Evolutionary conservation across 2,888 invertebrate species (phyloP).

Genomic region (Drosophila paramelanica): DNA sequence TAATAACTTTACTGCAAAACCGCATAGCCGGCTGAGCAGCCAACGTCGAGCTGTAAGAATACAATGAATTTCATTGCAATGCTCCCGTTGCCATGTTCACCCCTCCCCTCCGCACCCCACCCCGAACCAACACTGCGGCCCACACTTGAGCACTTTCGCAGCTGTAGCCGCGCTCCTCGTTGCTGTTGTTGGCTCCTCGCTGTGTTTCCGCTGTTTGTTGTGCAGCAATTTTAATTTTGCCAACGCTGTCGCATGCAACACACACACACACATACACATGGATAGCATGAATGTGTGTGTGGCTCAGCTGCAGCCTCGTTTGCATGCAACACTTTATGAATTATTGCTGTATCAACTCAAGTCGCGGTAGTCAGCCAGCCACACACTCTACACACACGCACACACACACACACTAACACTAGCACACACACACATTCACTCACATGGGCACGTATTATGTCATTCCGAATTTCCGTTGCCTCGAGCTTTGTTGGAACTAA

Average conservation of each 20-base stretch:
- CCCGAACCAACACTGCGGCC: slow-evolving; percentile 1
- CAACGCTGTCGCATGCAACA: slow-evolving; percentile 74
- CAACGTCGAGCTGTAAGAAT: slow-evolving; percentile 68
- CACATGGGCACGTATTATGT: slow-evolving; percentile 78
- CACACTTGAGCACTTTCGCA: slow-evolving; percentile 31
- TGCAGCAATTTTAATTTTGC: slow-evolving; percentile 79
- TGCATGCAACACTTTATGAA: slow-evolving; percentile 82
- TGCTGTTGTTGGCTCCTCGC: slow-evolving; percentile 58
- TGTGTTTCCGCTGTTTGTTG: slow-evolving; percentile 81
- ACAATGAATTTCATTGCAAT: slow-evolving; percentile 73
- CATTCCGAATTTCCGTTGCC: slow-evolving; percentile 80
- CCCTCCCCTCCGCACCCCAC: not conserved
- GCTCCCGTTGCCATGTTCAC: not conserved
- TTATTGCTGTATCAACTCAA: slow-evolving; percentile 81
- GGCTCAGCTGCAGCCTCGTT: slow-evolving; percentile 80
- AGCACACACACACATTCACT: slow-evolving; percentile 25
- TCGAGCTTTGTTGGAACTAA: slow-evolving; percentile 75
- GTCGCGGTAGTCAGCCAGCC: slow-evolving; percentile 74
- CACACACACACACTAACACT: slow-evolving; percentile 10
- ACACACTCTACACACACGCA: slow-evolving; percentile 42
- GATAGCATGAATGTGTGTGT: slow-evolving; percentile 25
- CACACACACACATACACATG: slow-evolving; percentile 26
- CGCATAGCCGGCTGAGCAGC: slow-evolving; percentile 61
- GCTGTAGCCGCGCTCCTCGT: slow-evolving; percentile 37
- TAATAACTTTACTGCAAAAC: slow-evolving; percentile 80